Evolutionary conservation across 2,113 vertebrate species (phyloP).

Genomic region (Leiothrix lutea): DNA sequence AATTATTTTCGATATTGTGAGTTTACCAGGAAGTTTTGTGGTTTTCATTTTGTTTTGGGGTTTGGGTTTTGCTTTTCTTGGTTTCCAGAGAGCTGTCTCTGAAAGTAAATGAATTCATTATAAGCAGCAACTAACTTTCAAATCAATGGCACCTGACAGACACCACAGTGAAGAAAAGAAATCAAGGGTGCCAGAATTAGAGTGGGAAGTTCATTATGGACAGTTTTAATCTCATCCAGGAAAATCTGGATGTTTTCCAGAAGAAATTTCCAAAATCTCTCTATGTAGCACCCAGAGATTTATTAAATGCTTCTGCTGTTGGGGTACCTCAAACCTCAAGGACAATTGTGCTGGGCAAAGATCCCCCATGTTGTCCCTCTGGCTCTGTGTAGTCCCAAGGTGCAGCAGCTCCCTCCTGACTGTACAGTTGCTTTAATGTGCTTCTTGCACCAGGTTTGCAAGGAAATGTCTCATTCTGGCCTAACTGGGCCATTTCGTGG

Average conservation of each 20-base stretch:
- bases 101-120: background rate
- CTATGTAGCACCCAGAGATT: background rate
- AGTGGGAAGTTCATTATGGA: background rate
- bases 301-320: background rate
- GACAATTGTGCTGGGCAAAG: background rate
- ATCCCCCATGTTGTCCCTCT: background rate
- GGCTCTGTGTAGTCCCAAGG: background rate
- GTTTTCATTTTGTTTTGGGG: background rate
- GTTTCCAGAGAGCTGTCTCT: background rate
- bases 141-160: background rate
- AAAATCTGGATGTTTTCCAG: background rate
- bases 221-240: background rate
- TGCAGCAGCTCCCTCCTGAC: background rate
- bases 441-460: background rate
- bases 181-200: background rate
- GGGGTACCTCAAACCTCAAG: background rate
- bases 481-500: accelerated
- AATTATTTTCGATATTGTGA: background rate
- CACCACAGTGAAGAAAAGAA: background rate
- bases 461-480: background rate
- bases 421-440: accelerated
- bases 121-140: background rate
- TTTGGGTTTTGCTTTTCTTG: background rate
- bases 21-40: background rate
- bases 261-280: background rate